phyloP scores from a whole-genome alignment of 1,140 invertebrate species.

The Gryllus bimaculatus region DNA sequence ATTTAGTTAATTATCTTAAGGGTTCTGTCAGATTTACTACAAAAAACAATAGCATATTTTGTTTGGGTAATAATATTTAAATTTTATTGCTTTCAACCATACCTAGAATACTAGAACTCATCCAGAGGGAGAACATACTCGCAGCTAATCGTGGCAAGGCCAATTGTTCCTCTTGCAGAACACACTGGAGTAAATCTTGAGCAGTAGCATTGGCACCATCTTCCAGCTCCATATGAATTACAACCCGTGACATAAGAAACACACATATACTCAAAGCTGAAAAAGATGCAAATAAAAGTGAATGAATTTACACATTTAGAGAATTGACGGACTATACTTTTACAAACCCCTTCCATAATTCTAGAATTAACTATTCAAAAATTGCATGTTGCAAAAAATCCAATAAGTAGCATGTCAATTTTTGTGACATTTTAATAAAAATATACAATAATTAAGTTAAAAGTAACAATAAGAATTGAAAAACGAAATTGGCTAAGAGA shows the following conservation, averaged over 20 bases:
- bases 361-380: too few relatives aligned
- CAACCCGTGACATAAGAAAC: constrained; percentile 46
- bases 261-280: constrained; percentile 41
- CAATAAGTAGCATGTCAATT: too few relatives aligned
- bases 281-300: background rate
- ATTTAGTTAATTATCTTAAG: too few relatives aligned
- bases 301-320: background rate
- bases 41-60: background rate
- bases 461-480: too few relatives aligned
- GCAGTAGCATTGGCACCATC: constrained; percentile 40
- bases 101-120: constrained; percentile 52
- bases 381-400: too few relatives aligned
- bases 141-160: constrained; percentile 42
- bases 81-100: background rate
- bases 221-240: constrained; percentile 45
- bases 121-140: constrained; percentile 55
- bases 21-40: too few relatives aligned
- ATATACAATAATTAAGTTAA: too few relatives aligned
- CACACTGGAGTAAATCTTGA: constrained; percentile 40
- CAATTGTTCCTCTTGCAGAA: constrained; percentile 46
- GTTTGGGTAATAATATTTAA: background rate
- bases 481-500: too few relatives aligned
- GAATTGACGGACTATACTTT: too few relatives aligned
- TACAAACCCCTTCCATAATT: too few relatives aligned
- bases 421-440: too few relatives aligned